Base-by-base conservation (phyloP, 1,140 invertebrate species). In the Anoplolepis gracilipes region DNA sequence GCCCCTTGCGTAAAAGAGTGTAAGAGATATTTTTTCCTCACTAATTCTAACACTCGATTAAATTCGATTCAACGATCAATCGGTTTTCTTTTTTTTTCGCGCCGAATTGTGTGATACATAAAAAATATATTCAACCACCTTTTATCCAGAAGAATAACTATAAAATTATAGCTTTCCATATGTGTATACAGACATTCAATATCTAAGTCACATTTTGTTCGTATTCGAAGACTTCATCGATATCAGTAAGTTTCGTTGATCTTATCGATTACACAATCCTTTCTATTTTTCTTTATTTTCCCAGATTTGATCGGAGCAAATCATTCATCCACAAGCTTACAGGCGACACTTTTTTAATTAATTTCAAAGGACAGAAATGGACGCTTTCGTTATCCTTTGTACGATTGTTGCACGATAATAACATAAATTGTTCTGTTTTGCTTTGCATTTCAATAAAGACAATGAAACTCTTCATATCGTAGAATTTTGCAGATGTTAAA, bases 91-190 rank as follows among this genome's bases (percentile, higher is more conserved):
- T 70, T 69, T 69, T 55, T 55, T 61, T 25, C 25, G 13, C 36
- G 19, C 53, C n/a, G 5, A 61, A 82, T 49, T 49, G 67, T 82
- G 78, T 73, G 78, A 82, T 55, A 70, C 53, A 81, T 70, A 30
- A 61, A 82, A 82, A 82, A 82, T 82, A 82, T 82, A 82, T 82
- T 39, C 67, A 73, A 67, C 53, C 78, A 82, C 49, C 25, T 59
- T 53, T 57, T 55, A 73, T 46, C n/a, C 67, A 13, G 53, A 72
- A 30, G 19, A 81, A 33, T 81, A 42, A 39, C 19, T 82, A 82
- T 72, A 82, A 82, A 82, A 82, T 82, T 73, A 82, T 67, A 82
- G 59, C 7, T 82, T 25, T 82, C 1, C 36, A 11, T 42, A 81
- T 28, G 53, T 28, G 53, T 33, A 59, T 73, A 46, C 59, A 73